These are phyloP conservation scores for Gortyna flavago DNA, from an alignment of 2,888 invertebrate species.

Conservation along the genomic window DNA sequence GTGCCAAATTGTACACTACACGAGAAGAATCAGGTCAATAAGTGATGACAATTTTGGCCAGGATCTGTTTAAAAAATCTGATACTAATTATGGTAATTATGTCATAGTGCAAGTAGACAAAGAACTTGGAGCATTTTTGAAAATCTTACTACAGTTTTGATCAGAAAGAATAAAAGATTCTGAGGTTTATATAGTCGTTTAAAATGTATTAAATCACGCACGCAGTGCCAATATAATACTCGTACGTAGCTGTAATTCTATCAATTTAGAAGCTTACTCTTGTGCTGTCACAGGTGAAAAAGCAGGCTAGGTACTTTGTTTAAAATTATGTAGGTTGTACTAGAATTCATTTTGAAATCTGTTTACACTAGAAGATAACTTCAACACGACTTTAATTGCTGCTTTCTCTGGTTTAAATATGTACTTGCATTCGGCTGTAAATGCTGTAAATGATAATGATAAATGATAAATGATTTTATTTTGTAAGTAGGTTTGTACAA, in stretches of 20 bases:
- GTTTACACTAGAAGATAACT: neutral
- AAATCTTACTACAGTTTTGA: neutral
- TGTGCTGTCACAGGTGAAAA: neutral
- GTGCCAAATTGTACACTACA: neutral
- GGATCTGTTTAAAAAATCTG: neutral
- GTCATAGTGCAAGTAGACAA: neutral
- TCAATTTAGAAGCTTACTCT: neutral
- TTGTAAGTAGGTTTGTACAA: no score
- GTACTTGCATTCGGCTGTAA: neutral
- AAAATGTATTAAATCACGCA: neutral
- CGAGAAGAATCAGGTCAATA: neutral
- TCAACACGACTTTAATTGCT: neutral
- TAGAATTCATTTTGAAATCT: neutral
- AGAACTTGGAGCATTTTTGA: neutral
- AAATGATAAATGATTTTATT: no score
- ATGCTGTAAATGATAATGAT: no score
- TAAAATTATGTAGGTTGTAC: neutral
- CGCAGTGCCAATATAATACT: neutral
- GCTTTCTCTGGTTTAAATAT: neutral
- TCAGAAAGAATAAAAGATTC: neutral
- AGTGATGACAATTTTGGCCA: no score
- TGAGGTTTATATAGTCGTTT: neutral
- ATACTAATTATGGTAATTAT: neutral
- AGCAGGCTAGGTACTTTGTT: neutral
- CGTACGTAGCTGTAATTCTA: neutral